These are phyloP conservation scores for Cheilosia pagana DNA, from an alignment of 2,888 invertebrate genomes.

Conservation along the genomic window DNA sequence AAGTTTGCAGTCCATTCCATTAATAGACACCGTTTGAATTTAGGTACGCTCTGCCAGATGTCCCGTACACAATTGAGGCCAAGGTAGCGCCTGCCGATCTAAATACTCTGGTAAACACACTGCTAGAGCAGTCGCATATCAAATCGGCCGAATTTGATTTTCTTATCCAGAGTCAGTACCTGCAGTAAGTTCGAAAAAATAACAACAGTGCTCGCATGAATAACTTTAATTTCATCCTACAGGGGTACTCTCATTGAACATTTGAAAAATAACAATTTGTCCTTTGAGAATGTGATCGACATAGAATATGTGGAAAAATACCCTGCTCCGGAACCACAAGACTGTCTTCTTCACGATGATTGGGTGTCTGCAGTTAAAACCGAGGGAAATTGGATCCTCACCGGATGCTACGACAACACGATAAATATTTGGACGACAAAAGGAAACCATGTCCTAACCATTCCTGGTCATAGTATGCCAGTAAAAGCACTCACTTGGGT, in stretches of 20 bases:
- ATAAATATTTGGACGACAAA: slow-evolving; percentile 94
- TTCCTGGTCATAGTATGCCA: slow-evolving; percentile 93
- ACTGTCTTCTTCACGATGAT: slow-evolving; percentile 97
- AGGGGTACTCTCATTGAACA: slow-evolving; percentile 85
- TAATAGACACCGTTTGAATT: no score
- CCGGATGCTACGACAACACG: slow-evolving; percentile 97
- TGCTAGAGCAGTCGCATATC: slow-evolving; percentile 84
- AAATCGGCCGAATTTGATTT: slow-evolving; percentile 92
- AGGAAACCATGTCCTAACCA: slow-evolving; percentile 92
- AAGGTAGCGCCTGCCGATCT: slow-evolving; percentile 88
- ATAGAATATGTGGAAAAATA: slow-evolving; percentile 96
- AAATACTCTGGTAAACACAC: slow-evolving; percentile 91
- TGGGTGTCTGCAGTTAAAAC: slow-evolving; percentile 97
- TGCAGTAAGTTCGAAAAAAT: slow-evolving; percentile 84
- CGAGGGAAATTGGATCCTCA: slow-evolving; percentile 90
- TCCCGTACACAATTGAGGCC: slow-evolving; percentile 92
- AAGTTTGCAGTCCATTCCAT: slow-evolving; percentile 32
- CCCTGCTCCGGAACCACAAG: slow-evolving; percentile 95
- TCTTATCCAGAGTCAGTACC: slow-evolving; percentile 91
- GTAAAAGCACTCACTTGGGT: slow-evolving; percentile 96
- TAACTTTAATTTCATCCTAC: neutral
- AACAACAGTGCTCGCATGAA: neutral
- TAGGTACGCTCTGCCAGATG: slow-evolving; percentile 94
- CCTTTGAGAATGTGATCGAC: slow-evolving; percentile 93
- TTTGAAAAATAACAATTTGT: slow-evolving; percentile 89